phyloP scores from a whole-genome alignment of 2,113 vertebrate species.

The Gallinago jamesoni region DNA sequence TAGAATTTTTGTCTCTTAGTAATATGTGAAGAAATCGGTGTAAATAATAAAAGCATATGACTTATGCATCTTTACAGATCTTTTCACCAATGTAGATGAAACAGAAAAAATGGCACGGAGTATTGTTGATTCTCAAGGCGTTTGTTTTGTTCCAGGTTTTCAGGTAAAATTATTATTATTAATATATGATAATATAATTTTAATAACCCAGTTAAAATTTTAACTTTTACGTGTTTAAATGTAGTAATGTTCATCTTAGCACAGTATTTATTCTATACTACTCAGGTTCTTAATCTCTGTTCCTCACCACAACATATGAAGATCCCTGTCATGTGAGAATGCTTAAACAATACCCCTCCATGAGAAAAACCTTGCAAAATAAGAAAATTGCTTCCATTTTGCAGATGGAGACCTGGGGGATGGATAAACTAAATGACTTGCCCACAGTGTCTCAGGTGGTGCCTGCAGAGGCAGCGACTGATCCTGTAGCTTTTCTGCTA shows the following conservation, averaged over 20 bases:
- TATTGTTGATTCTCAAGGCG: constrained; percentile 86
- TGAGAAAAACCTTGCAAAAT: background rate
- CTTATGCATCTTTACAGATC: constrained; percentile 75
- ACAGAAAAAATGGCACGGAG: constrained; percentile 88
- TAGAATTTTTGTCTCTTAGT: background rate
- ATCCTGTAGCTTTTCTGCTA: background rate
- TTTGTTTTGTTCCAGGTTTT: constrained; percentile 93
- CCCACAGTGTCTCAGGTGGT: background rate
- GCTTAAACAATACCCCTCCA: background rate
- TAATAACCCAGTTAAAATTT: background rate
- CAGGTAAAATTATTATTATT: constrained; percentile 81
- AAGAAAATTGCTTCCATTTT: background rate
- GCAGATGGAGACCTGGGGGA: background rate
- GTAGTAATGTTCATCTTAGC: background rate
- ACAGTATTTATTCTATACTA: background rate
- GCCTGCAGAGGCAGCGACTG: background rate
- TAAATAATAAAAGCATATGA: background rate
- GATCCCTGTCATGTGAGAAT: background rate
- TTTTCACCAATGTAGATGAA: constrained; percentile 86
- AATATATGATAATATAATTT: background rate
- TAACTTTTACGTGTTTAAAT: background rate
- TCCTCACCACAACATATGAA: background rate
- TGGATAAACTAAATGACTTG: background rate
- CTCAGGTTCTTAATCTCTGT: background rate
- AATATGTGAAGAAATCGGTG: background rate